A percentile compares a stretch with the other conserved stretches of the same genome.
phyloP scores from a whole-genome alignment of 1,140 invertebrate genomes.

The Mercenaria mercenaria region DNA sequence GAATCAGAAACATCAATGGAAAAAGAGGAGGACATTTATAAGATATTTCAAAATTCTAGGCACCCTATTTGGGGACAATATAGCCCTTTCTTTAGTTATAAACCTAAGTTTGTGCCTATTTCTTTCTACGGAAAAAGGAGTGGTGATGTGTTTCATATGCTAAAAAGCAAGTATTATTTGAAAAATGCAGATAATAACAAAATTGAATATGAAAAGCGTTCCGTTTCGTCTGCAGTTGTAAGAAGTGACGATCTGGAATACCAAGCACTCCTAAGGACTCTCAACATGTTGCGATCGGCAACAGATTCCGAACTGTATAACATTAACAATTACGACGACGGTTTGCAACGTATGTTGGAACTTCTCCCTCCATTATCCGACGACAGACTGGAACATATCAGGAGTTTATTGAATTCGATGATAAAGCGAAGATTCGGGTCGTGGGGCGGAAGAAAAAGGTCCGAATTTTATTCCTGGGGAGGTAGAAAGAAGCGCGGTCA shows the following conservation, averaged over 20 bases:
- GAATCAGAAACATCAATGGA: neutral
- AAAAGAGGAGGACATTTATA: neutral
- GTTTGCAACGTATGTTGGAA: neutral
- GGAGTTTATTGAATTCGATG: neutral
- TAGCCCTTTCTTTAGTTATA: neutral
- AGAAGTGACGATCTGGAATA: neutral
- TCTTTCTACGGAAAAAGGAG: neutral
- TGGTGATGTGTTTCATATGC: neutral
- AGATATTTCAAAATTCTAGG: no score
- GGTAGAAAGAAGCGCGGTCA: neutral
- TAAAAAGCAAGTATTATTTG: neutral
- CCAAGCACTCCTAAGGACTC: neutral
- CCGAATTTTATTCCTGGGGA: constrained; percentile 29
- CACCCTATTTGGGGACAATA: neutral
- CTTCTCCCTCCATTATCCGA: neutral
- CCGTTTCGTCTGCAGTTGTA: neutral
- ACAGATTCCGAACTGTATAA: neutral
- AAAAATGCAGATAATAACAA: neutral
- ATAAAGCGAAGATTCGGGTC: neutral
- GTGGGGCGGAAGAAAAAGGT: constrained; percentile 1
- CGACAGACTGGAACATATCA: neutral
- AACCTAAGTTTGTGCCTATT: neutral
- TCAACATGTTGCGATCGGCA: neutral
- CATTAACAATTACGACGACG: neutral
- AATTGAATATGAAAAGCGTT: neutral